Evolutionary conservation across 2,888 invertebrate species (phyloP), one percentile per base, ranked within the genome.

Genomic region (Cenopis cana): DNA sequence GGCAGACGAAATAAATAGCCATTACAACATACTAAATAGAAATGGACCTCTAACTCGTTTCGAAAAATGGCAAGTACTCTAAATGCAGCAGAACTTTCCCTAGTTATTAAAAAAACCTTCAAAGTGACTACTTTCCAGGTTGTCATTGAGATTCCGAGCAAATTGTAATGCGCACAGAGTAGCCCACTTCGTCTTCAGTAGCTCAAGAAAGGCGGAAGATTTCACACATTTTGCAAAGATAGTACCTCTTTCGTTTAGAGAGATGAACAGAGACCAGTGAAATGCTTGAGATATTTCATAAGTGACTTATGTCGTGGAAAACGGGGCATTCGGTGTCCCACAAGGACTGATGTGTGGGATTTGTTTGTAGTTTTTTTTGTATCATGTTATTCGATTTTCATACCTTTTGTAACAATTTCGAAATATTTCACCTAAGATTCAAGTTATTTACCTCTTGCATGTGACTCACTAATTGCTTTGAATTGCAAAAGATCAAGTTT

Each of bases 81-180:
- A 68, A 62, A 59, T 24, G 62, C 33, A 57, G 29, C 33, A 62
- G 36, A 36, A 73, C 64, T 65, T 73, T 64, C 60, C 54, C 69
- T 65, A 29, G 55, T 29, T 68, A 65, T 38, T 69, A 61, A 49
- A 69, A 59, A 65, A 55, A 65, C 11, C n/a, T 59, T 36, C 50
- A 54, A 62, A 71, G 70, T 69, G 64, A 68, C n/a, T 56, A 62
- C 70, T 66, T 68, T 57, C 68, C 65, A 73, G 68, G 57, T 46
- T 56, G 38, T 61, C 41, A 33, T 73, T 68, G 59, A 70, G 64
- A 73, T 72, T 49, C 74, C 73, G 36, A 57, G 66, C 69, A 74
- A 82, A 82, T 79, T 71, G 82, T 76, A 46, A 54, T 61, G 55
- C 69, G 73, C 73, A 74, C 61, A 74, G 73, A 55, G 12, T 29